Conservation (phyloP, 2,113 vertebrate genomes). For the Ictidomys tridecemlineatus region DNA sequence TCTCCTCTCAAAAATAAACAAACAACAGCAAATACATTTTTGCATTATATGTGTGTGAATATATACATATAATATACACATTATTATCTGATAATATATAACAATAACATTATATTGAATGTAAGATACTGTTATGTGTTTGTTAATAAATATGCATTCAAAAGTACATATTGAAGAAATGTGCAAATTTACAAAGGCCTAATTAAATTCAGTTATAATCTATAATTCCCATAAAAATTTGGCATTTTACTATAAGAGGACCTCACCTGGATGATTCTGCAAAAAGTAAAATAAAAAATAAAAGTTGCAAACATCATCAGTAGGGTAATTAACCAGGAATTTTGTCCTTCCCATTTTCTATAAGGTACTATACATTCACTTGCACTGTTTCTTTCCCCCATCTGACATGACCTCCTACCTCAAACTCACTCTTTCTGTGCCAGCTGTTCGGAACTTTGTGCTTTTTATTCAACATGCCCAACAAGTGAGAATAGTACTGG, state of each 20-base stretch:
- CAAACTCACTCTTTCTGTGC: background rate
- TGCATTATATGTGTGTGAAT: background rate
- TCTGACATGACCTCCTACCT: background rate
- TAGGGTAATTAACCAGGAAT: background rate
- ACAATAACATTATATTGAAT: too few species aligned
- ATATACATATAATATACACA: background rate
- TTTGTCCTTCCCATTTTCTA: background rate
- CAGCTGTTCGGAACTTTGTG: background rate
- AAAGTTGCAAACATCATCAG: background rate
- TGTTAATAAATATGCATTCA: background rate
- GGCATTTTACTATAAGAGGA: background rate
- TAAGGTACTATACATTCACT: too few species aligned
- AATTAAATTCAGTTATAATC: background rate
- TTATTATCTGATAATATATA: too few species aligned
- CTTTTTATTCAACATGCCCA: background rate
- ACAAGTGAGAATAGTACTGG: background rate
- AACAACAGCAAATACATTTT: background rate
- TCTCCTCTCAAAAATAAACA: background rate
- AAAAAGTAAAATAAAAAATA: background rate
- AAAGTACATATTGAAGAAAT: background rate
- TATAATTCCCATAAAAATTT: background rate
- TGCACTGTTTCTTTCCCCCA: background rate
- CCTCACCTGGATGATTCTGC: background rate
- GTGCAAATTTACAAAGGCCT: conserved; percentile 21
- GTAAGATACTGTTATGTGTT: too few species aligned